Evolutionary conservation across 2,888 invertebrate genomes (phyloP).

Genomic region (Callinectes sapidus): DNA sequence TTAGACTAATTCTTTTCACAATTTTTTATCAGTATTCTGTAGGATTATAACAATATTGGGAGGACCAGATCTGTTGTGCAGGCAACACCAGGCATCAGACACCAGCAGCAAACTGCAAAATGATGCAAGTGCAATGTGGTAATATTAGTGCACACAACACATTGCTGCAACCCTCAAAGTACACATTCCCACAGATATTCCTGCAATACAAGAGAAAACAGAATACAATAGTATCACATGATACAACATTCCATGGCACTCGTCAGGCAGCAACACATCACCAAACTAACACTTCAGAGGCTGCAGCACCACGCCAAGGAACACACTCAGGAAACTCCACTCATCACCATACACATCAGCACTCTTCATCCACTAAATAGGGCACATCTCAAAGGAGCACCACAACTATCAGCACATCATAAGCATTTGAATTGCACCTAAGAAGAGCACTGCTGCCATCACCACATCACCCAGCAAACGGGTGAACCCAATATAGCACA

Average conservation of each 20-base stretch:
- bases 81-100: neutral
- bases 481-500: neutral
- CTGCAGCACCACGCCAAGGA: neutral
- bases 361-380: neutral
- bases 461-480: neutral
- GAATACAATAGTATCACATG: neutral
- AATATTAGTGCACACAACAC: neutral
- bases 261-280: neutral
- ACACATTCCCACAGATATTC: neutral
- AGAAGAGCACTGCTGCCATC: neutral
- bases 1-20: neutral
- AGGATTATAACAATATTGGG: neutral
- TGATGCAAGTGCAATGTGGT: neutral
- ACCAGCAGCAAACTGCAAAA: neutral
- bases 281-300: neutral
- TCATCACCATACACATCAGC: neutral
- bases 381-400: neutral
- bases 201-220: neutral
- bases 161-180: neutral
- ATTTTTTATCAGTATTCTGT: neutral
- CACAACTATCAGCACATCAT: neutral
- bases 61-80: slow-evolving; percentile 8
- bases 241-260: slow-evolving; percentile 10
- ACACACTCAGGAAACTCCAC: neutral
- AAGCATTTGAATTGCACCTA: neutral